Percentiles rank a stretch among this genome's conserved stretches.
phyloP scores from a whole-genome alignment of 2,888 invertebrate genomes.

The Lapara coniferarum region DNA sequence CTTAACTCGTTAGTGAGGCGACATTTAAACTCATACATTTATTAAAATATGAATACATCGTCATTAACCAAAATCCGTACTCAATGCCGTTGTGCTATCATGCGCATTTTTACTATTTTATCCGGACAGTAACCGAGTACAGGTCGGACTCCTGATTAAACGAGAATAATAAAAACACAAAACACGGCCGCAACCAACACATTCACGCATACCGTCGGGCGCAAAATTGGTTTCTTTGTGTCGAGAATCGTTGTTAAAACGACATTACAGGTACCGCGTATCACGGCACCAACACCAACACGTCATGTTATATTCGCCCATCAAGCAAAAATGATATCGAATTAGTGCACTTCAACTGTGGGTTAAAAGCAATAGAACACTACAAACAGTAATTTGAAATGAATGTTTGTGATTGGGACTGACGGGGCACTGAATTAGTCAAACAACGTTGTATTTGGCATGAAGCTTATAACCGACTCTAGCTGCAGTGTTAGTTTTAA shows the following conservation, averaged over 20 bases:
- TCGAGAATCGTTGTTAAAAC: background rate
- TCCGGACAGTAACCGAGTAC: slow-evolving; percentile 12
- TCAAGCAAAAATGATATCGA: background rate
- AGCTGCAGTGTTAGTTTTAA: too few relatives aligned
- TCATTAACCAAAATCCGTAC: too few relatives aligned
- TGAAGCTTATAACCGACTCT: too few relatives aligned
- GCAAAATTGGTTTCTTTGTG: slow-evolving; percentile 7
- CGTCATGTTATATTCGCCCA: background rate
- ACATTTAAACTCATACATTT: slow-evolving; percentile 18
- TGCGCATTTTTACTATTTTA: slow-evolving; percentile 9
- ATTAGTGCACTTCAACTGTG: background rate
- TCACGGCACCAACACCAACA: background rate
- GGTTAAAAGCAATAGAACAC: too few relatives aligned
- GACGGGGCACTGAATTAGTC: too few relatives aligned
- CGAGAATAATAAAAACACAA: slow-evolving; percentile 7
- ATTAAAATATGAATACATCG: slow-evolving; percentile 1
- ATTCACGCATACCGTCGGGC: slow-evolving; percentile 10
- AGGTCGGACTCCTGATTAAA: slow-evolving; percentile 7
- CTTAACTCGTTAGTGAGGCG: background rate
- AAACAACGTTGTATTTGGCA: too few relatives aligned
- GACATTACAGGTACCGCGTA: background rate
- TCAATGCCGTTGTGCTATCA: background rate
- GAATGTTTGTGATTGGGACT: too few relatives aligned
- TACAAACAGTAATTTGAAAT: too few relatives aligned
- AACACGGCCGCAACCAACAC: background rate